These are phyloP conservation scores for Pristionchus arcanus DNA, from an alignment of 2,888 invertebrate species.

Conservation along the genomic window DNA sequence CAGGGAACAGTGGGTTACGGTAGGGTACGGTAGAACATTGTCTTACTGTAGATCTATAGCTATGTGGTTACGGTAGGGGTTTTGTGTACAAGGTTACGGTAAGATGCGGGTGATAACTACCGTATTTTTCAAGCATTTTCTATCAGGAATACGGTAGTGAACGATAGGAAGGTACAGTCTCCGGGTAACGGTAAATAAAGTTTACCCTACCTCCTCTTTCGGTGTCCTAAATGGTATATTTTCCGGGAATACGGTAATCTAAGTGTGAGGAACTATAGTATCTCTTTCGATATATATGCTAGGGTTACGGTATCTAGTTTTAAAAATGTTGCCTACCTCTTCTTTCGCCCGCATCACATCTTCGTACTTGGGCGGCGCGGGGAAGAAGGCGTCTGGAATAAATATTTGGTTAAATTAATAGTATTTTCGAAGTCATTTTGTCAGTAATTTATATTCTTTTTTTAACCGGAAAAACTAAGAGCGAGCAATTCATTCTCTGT, in stretches of 20 bases:
- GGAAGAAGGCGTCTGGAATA: constrained; percentile 30
- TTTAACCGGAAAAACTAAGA: no score
- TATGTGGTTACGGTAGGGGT: no score
- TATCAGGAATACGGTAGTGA: neutral
- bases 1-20: neutral
- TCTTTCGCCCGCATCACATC: constrained; percentile 48
- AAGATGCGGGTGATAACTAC: no score
- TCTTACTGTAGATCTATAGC: no score
- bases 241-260: neutral
- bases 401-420: neutral
- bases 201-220: constrained; percentile 4
- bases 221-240: no score
- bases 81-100: no score
- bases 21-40: neutral
- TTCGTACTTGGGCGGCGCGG: constrained; percentile 52
- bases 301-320: neutral
- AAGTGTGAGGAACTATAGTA: no score
- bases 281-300: no score
- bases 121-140: neutral
- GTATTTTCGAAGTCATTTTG: no score
- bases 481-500: neutral
- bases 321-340: neutral
- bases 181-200: neutral
- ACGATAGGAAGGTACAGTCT: neutral
- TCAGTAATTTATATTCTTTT: no score